Evolutionary conservation across 1,140 invertebrate genomes (phyloP), one percentile per base, ranked within the genome.

Genomic region (Diprion similis): DNA sequence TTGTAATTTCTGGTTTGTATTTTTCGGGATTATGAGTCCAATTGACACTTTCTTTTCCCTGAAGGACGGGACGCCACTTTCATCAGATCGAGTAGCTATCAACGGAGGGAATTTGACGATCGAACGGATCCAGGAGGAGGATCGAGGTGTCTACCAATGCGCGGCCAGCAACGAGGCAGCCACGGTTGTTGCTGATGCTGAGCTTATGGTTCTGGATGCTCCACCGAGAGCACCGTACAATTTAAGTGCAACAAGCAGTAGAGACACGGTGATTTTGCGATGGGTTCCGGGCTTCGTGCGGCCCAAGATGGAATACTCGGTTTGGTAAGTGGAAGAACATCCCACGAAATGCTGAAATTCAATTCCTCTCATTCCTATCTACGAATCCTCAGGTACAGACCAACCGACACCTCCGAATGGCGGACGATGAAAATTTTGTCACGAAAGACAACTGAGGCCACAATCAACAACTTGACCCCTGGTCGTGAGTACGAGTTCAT

Each of bases 151-250:
- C 73, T 98, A 98, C 87, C 95, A 97, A 84, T 99, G 97, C 86
- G 92, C 95, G 47, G 94, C 95, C 1, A 94, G 92, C 75, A 99
- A 98, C 87, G 96, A 97, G 82, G 96, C 97, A 10, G 96, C 95
- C n/a, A 96, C 95, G 10, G 92, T 98, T 46, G 92, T 95, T 2
- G 92, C 93, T 1, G 93, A 95, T 84, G 95, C 96, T 1, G 94
- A 97, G 87, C 89, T 99, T 51, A 92, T 97, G 84, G 93, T 99
- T 71, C 92, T 97, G 88, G 92, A 97, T 81, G 90, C 93, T 51
- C 94, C 95, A 45, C 96, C 97, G 10, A 93, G 97, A 82, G 96
- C 97, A 8, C 97, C 97, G 0, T 95, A 95, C 86, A 97, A 98
- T 89, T 89, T 99, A 4, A 94, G 93, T 47, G 94, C 95, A 3